Base-by-base conservation (phyloP, 2,113 vertebrate species). In the Seriola dumerili region DNA sequence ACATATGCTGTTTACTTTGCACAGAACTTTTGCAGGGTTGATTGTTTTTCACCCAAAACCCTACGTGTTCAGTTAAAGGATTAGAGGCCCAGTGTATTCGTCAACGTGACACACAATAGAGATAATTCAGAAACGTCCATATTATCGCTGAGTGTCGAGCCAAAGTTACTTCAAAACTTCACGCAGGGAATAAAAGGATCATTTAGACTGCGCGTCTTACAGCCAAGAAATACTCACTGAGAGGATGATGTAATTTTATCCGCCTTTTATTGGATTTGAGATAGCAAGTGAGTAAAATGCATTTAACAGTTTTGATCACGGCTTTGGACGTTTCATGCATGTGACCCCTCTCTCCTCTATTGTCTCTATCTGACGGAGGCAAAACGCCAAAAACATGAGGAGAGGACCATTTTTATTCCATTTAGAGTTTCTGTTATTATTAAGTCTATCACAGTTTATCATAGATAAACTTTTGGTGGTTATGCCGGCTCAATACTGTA, bases 91-190 rank as follows among this genome's bases (percentile, higher is more conserved):
- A 7, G 16, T 50, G 25, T 32, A 21, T 11, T 40, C 32, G 4
- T 66, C 42, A 78, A 50, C 36, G 42, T 48, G 10, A 72, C 19
- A 70, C 44, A 62, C 61, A 36, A 55, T 38, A 71, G 32, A 38
- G 54, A 55, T 38, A 54, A 59, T 69, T 66, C 40, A 57, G 50
- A 66, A 44, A 66, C 40, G n/a, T 66, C 50, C 14, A 57, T 16
- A 42, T 67, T 58, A 34, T 16, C 34, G 16, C 36, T 17, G 42
- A 50, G 38, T 23, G 10, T 12, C 5, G 54, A 72, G n/a, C 59
- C 57, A 38, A 50, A 54, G 58, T 54, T 65, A 50, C 52, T 29
- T 76, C 38, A 46, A 40, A 76, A 10, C 57, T 50, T 76, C 21
- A 16, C 29, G 40, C 66, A 32, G 12, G 21, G 50, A 63, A 74